Percentiles rank a stretch among this genome's conserved stretches.
These are phyloP conservation scores for Sphaeridia pumilis DNA, from an alignment of 2,888 invertebrate genomes.

Conservation along the genomic window DNA sequence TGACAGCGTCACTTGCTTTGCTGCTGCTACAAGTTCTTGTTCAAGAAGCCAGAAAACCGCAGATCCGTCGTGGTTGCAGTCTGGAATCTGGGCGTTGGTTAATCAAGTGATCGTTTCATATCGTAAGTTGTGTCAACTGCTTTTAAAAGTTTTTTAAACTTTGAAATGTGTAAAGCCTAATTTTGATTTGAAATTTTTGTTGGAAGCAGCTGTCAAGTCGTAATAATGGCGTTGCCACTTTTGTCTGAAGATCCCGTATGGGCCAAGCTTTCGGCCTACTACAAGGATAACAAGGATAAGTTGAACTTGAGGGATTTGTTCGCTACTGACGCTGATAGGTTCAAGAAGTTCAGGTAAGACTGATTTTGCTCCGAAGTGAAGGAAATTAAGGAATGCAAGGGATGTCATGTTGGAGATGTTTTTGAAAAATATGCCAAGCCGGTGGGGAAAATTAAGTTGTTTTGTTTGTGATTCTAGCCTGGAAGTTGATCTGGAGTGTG, in stretches of 20 bases:
- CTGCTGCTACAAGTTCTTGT: too few species aligned
- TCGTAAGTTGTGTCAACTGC: too few species aligned
- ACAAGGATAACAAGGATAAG: slow-evolving; percentile 55
- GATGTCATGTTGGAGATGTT: background rate
- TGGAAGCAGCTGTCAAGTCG: too few species aligned
- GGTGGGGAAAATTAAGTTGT: background rate
- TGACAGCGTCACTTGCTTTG: too few species aligned
- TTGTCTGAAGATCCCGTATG: slow-evolving; percentile 57
- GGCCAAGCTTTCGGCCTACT: slow-evolving; percentile 63
- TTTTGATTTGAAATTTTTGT: too few species aligned
- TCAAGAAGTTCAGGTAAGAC: slow-evolving; percentile 79
- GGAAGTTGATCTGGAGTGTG: slow-evolving; percentile 23
- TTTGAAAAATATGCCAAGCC: background rate
- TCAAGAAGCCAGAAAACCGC: too few species aligned
- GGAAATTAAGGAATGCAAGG: background rate
- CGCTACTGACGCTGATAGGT: slow-evolving; percentile 63
- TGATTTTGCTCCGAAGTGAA: background rate
- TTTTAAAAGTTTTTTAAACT: too few species aligned
- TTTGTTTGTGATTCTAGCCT: slow-evolving; percentile 14
- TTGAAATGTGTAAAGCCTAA: too few species aligned
- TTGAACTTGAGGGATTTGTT: slow-evolving; percentile 76
- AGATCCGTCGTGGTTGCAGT: too few species aligned
- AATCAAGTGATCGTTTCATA: too few species aligned
- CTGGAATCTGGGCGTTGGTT: too few species aligned
- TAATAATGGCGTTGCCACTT: slow-evolving; percentile 17